phyloP scores from a whole-genome alignment of 2,888 invertebrate genomes.

The Zelleria hepariella region DNA sequence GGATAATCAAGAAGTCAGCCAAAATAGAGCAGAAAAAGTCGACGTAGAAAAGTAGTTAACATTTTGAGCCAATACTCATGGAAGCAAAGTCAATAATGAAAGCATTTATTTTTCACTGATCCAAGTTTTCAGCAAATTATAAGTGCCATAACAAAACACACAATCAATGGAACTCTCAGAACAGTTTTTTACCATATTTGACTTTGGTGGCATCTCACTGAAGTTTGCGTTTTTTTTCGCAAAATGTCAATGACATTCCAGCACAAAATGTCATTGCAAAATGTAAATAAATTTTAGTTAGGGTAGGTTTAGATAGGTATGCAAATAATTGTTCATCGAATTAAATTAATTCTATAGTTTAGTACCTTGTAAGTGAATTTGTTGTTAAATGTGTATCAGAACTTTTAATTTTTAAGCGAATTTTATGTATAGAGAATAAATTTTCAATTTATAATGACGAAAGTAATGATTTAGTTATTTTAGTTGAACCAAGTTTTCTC shows the following conservation, averaged over 20 bases:
- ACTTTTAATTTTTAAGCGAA: not conserved
- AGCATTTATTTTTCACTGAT: not conserved
- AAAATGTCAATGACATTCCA: no score
- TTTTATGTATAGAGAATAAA: no score
- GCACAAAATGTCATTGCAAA: no score
- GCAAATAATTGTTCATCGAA: not conserved
- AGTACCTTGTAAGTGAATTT: not conserved
- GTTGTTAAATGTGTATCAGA: not conserved
- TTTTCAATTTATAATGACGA: no score
- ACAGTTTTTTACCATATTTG: not conserved
- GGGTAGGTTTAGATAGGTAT: not conserved
- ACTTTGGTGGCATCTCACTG: not conserved
- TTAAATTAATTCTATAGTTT: not conserved
- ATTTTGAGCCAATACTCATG: not conserved
- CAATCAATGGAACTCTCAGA: not conserved
- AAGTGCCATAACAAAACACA: not conserved
- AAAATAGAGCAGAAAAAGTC: slow-evolving; percentile 33
- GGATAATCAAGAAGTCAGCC: not conserved
- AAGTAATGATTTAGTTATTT: no score
- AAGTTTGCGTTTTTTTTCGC: not conserved
- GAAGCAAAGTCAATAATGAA: not conserved
- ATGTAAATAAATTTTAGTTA: slow-evolving; percentile 1
- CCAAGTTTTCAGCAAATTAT: not conserved
- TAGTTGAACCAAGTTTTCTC: not conserved
- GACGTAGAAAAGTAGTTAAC: slow-evolving; percentile 14